Base-by-base conservation (phyloP, 1,140 invertebrate genomes). In the Macrostomum lignano region DNA sequence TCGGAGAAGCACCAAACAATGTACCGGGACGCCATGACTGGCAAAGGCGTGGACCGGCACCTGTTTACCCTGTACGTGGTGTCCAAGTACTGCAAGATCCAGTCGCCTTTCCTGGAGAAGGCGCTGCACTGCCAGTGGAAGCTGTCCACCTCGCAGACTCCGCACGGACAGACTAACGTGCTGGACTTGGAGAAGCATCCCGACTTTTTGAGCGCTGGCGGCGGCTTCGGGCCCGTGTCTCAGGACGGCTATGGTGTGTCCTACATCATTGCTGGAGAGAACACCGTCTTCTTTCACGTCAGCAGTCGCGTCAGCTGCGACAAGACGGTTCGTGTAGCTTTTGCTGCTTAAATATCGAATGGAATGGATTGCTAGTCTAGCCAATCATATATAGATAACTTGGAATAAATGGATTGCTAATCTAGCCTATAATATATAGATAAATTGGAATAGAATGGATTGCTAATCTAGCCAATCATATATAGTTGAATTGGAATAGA, bases 21-120 rank as follows among this genome's bases (percentile, higher is more conserved):
- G 21, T 88, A 84, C 53, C 74, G 84, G 54, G 72, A 93, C 61
- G 77, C 81, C 3, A 94, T 96, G 84, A 74, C 74, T 42, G 84
- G 81, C 2, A 71, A 72, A 49, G 86, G 84, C 38, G 78, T 94
- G 42, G 86, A 94, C 56, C 67, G 88, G 24, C 88, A 96, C 59
- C 59, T 96, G 4, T 93, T 96, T 63, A 93, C 84, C 49, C 64
- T 96, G 1, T 96, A 93, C 53, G 81, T 96, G 17, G 73, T 94
- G 26, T 88, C 82, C 13, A 88, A 88, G 58, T 96, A 96, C 52
- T 62, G 96, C 25, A 82, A 91, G 58, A 67, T 91, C 6, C 81
- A 94, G 41, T 84, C 78, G 14, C 81, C 81, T 11, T 93, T 94
- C 64, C 63, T 93, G 13, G 69, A 70, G 46, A n/a, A 33, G 14